Evolutionary conservation across 2,797 vertebrate genomes (phyloP).

Genomic region (Mus minutoides): DNA sequence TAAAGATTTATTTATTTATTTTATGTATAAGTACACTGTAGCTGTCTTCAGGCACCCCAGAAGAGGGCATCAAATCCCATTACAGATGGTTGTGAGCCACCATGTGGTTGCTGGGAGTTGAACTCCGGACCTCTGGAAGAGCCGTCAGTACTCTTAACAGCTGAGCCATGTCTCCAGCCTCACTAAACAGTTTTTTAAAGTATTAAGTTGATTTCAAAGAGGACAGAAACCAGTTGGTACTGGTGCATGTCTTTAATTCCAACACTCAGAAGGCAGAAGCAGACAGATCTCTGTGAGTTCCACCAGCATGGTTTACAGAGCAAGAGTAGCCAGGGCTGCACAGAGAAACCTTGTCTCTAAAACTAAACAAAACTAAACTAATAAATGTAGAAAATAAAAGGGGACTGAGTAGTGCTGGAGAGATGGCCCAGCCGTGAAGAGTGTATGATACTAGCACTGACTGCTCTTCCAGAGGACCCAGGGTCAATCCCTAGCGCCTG

Average conservation of each 20-base stretch:
- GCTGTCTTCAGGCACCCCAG: too few relatives aligned
- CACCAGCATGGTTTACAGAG: neutral
- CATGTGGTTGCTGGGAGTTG: too few relatives aligned
- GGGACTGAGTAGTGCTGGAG: neutral
- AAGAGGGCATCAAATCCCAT: too few relatives aligned
- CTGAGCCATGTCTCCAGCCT: too few relatives aligned
- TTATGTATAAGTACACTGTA: too few relatives aligned
- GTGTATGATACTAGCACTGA: neutral
- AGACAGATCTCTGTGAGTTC: neutral
- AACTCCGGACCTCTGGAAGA: too few relatives aligned
- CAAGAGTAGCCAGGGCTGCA: neutral
- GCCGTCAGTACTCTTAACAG: too few relatives aligned
- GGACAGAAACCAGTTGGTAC: neutral
- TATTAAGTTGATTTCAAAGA: constrained; percentile 20
- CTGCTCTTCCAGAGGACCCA: neutral
- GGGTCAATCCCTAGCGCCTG: neutral
- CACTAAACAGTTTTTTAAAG: neutral
- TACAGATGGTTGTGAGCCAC: too few relatives aligned
- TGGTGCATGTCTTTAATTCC: neutral
- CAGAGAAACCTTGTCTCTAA: neutral
- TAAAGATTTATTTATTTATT: too few relatives aligned
- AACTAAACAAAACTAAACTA: too few relatives aligned
- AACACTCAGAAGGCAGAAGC: neutral
- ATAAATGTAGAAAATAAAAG: neutral
- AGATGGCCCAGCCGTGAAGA: neutral